These are phyloP conservation scores for Etheostoma nigrum DNA, from an alignment of 2,797 vertebrate genomes.

Conservation along the genomic window DNA sequence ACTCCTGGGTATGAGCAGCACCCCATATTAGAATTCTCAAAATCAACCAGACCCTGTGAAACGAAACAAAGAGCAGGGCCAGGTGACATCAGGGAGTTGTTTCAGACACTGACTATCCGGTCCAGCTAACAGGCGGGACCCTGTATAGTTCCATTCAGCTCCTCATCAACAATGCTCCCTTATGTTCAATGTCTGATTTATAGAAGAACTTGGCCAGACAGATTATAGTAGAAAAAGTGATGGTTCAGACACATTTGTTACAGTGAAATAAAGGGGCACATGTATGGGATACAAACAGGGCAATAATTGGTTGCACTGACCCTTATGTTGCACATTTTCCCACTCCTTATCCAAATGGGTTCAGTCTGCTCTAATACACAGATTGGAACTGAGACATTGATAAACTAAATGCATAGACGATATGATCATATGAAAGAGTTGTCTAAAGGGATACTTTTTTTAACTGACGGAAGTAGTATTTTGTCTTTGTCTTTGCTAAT, in stretches of 20 bases:
- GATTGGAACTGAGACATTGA: constrained; percentile 23
- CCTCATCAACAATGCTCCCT: constrained; percentile 40
- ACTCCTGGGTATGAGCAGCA: constrained; percentile 90
- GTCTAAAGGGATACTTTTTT: constrained; percentile 5
- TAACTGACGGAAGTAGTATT: constrained; percentile 17
- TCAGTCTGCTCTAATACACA: constrained; percentile 32
- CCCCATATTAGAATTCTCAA: constrained; percentile 70
- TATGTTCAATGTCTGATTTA: constrained; percentile 25
- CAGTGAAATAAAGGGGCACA: constrained; percentile 81
- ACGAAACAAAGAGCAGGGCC: constrained; percentile 57
- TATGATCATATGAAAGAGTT: constrained; percentile 7
- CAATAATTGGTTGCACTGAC: constrained; percentile 65
- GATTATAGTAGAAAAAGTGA: constrained; percentile 24
- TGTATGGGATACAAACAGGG: constrained; percentile 78
- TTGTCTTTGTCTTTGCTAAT: constrained; percentile 47
- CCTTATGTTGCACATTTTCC: constrained; percentile 27
- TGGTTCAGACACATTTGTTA: constrained; percentile 34
- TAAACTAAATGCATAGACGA: neutral
- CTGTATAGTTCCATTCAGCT: constrained; percentile 37
- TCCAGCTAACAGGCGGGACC: constrained; percentile 45
- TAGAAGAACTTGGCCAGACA: constrained; percentile 38
- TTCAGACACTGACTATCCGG: constrained; percentile 39
- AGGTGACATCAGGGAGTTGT: constrained; percentile 55
- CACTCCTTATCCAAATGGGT: constrained; percentile 20
- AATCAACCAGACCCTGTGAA: constrained; percentile 59